phyloP scores from a whole-genome alignment of 2,113 vertebrate genomes.

The Pygoscelis antarcticus region DNA sequence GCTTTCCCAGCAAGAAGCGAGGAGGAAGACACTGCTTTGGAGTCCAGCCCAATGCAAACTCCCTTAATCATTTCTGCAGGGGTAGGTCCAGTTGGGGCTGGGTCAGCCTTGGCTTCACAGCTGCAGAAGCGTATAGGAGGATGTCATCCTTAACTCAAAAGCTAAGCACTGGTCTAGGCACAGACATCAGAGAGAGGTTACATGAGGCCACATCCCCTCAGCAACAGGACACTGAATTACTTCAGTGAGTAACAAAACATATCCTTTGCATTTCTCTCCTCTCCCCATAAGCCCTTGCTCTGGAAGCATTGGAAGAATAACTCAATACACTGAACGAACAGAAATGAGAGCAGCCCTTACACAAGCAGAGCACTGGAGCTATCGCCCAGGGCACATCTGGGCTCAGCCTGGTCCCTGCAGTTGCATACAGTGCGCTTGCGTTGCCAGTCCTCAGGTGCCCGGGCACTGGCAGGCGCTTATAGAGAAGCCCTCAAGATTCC shows the following conservation, averaged over 20 bases:
- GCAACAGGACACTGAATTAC: not conserved
- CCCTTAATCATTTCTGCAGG: not conserved
- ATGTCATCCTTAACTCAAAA: not conserved
- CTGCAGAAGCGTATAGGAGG: not conserved
- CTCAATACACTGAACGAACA: rapidly evolving
- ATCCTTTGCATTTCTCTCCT: not conserved
- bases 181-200: not conserved
- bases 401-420: not conserved
- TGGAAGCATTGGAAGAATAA: not conserved
- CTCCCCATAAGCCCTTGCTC: not conserved
- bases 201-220: not conserved
- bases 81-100: not conserved
- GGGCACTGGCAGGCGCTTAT: not conserved
- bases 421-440: not conserved
- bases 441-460: not conserved
- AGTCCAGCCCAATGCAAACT: not conserved
- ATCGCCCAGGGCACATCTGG: not conserved
- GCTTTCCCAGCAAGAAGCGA: not conserved
- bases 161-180: not conserved
- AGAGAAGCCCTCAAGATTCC: not conserved
- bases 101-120: not conserved
- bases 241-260: not conserved
- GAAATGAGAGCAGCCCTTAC: not conserved
- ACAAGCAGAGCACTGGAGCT: not conserved
- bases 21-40: not conserved